Evolutionary conservation across 2,113 vertebrate species (phyloP).

Genomic region (Egretta garzetta): DNA sequence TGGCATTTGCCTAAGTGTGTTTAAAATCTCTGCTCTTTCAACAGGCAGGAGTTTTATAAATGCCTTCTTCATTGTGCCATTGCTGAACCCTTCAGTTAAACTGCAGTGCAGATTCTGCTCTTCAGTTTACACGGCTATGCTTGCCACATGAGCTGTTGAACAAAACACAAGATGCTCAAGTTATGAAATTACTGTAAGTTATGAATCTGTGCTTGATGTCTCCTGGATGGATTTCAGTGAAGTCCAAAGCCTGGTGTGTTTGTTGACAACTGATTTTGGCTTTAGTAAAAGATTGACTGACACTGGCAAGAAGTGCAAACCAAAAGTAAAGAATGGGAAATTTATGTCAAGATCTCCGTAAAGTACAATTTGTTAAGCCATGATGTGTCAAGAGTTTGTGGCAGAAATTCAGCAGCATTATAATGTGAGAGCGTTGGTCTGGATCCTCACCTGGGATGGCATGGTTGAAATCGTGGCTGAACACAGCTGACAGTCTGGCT

Average conservation of each 20-base stretch:
- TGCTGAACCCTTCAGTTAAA: not conserved
- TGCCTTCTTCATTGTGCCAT: not conserved
- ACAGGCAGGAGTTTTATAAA: not conserved
- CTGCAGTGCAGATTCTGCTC: not conserved
- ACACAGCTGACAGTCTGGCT: not conserved
- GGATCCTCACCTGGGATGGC: not conserved
- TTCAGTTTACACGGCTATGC: not conserved
- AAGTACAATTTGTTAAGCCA: not conserved
- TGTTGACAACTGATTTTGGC: not conserved
- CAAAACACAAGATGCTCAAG: not conserved
- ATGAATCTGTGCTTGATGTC: not conserved
- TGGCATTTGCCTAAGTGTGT: not conserved
- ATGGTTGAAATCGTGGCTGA: not conserved
- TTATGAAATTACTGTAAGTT: not conserved
- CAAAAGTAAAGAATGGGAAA: not conserved
- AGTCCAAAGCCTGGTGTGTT: not conserved
- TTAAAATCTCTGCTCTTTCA: not conserved
- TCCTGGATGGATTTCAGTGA: not conserved
- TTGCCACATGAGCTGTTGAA: not conserved
- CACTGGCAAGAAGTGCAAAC: not conserved
- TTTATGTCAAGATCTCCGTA: not conserved
- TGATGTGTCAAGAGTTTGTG: not conserved
- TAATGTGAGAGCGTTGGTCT: accelerated
- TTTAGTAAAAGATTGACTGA: not conserved
- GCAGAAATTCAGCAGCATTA: not conserved